Evolutionary conservation across 2,888 invertebrate genomes (phyloP), one percentile per base, ranked within the genome.

Genomic region (Calameuta idolon): DNA sequence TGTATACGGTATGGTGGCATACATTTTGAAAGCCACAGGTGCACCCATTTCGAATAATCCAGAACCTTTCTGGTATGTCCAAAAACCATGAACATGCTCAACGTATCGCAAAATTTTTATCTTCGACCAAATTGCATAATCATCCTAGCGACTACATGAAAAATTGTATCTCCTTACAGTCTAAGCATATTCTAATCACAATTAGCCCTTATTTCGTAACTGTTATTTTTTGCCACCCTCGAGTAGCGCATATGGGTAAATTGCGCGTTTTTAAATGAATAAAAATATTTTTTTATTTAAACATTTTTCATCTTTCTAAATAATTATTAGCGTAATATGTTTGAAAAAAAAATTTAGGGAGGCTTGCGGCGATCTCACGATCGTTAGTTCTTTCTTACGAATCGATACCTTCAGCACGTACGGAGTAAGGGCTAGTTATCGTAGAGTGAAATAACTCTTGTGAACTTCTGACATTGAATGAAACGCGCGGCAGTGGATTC

Each of bases 381-480:
- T 4, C 12, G 1, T 37, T 37, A 37, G 12, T 12, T 12, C 12
- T 37, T 11, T 35, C 12, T 12, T 4, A 12, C 12, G 12, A 37
- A 12, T 37, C 12, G 34, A 69, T 31, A 40, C 30, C n/a, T 31
- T 37, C n/a, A n/a, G 74, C 35, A 35, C 35, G 4, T 40, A 55
- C 5, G 37, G 30, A 23, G 12, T 1, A 37, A 37, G 12, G 12
- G 12, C 12, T 23, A 55, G 73, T 55, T 40, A 11, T 30, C 4
- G 33, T 37, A 37, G 76, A 71, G 15, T 78, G 69, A 80, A 76
- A 69, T 76, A 68, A 75, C 73, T 78, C 68, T 73, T 69, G 31
- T 69, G 75, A 75, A 73, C 79, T 78, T 73, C 79, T 74, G 74
- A 78, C 78, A 79, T 78, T 77, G 83, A 80, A 76, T 82, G 15